A percentile compares a stretch with the other conserved stretches of the same genome.
These are phyloP conservation scores for Syngnathus scovelli DNA, from an alignment of 2,113 vertebrate species.

Conservation along the genomic window DNA sequence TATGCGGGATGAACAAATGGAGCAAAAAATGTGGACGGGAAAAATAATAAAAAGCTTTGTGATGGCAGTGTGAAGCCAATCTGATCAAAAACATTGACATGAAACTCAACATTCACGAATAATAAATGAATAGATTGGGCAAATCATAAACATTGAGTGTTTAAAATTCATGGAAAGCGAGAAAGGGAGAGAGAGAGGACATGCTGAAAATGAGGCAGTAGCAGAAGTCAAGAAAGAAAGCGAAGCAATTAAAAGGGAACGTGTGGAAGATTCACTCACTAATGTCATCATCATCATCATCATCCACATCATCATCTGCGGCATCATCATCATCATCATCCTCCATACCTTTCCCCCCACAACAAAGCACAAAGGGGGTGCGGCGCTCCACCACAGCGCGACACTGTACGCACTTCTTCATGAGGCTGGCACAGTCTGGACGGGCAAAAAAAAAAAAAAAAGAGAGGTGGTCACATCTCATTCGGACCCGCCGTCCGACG, in stretches of 20 bases:
- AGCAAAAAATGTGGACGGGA: slow-evolving; percentile 12
- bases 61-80: no score
- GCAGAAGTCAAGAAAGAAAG: slow-evolving; percentile 22
- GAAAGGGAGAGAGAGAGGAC: slow-evolving; percentile 18
- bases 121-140: not conserved
- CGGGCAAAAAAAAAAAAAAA: not conserved
- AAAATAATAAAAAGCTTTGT: slow-evolving; percentile 21
- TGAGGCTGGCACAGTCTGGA: slow-evolving; percentile 93
- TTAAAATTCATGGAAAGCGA: slow-evolving; percentile 23
- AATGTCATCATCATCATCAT: slow-evolving; percentile 90
- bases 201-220: slow-evolving; percentile 30
- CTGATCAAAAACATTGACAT: no score
- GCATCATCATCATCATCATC: slow-evolving; percentile 78
- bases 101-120: not conserved
- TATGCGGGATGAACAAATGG: slow-evolving; percentile 26
- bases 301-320: slow-evolving; percentile 53
- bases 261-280: slow-evolving; percentile 84
- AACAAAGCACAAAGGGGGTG: slow-evolving; percentile 93
- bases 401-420: slow-evolving; percentile 99
- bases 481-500: not conserved
- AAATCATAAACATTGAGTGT: not conserved
- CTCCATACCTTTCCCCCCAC: slow-evolving; percentile 95
- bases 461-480: not conserved
- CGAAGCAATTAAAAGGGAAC: slow-evolving; percentile 69
- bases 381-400: slow-evolving; percentile 93